Conservation (phyloP, 2,113 vertebrate genomes). For the Jaculus jaculus region DNA sequence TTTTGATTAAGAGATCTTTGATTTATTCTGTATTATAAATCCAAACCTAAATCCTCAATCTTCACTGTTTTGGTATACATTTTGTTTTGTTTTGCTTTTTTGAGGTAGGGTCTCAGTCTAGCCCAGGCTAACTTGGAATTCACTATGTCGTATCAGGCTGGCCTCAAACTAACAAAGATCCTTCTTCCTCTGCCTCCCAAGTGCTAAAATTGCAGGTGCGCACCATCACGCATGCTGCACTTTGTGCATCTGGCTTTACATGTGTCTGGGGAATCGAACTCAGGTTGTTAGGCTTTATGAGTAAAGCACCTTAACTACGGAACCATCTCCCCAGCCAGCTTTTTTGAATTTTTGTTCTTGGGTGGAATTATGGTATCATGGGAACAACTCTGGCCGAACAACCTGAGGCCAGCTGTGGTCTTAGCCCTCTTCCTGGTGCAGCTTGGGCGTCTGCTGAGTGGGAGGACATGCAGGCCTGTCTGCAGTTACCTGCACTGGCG, state of each 20-base stretch:
- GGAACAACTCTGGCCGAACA: neutral
- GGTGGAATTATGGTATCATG: neutral
- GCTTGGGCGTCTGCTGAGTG: accelerated
- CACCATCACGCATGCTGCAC: too few relatives aligned
- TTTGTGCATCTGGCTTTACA: too few relatives aligned
- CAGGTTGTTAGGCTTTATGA: too few relatives aligned
- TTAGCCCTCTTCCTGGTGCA: neutral
- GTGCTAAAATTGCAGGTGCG: too few relatives aligned
- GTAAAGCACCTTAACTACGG: too few relatives aligned
- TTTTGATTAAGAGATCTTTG: neutral
- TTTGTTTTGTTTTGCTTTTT: neutral
- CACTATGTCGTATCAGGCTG: too few relatives aligned
- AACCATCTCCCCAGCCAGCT: too few relatives aligned
- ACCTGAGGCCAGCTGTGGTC: neutral
- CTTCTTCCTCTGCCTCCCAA: too few relatives aligned
- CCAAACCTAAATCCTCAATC: neutral
- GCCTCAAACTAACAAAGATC: too few relatives aligned
- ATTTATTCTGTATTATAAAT: accelerated
- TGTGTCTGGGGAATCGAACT: too few relatives aligned
- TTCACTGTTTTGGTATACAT: neutral
- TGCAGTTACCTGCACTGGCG: accelerated
- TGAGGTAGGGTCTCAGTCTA: too few relatives aligned
- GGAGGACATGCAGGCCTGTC: neutral
- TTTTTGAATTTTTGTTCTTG: neutral
- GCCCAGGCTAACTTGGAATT: too few relatives aligned